Percentiles rank a stretch among this genome's conserved stretches.
phyloP scores from a whole-genome alignment of 1,140 invertebrate genomes.

The Psilanteris sp. region DNA sequence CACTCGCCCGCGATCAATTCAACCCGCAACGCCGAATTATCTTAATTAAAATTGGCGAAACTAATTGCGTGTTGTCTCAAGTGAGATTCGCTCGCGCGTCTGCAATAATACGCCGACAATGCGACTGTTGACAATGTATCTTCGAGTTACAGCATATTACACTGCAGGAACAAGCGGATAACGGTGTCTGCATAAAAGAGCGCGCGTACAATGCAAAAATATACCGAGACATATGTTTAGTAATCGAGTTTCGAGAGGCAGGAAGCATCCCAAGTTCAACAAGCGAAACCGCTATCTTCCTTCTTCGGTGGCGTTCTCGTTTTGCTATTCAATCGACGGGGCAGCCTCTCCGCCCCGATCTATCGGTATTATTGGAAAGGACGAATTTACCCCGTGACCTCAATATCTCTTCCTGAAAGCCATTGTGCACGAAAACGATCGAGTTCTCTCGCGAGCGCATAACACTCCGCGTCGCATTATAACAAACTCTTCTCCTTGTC shows the following conservation, averaged over 20 bases:
- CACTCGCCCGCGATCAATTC: too few relatives aligned
- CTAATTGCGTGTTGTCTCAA: slow-evolving; percentile 1
- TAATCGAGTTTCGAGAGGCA: slow-evolving; percentile 61
- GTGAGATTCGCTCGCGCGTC: slow-evolving; percentile 1
- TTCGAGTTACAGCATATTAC: slow-evolving; percentile 21
- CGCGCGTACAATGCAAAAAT: slow-evolving; percentile 44
- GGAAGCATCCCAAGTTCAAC: slow-evolving; percentile 57
- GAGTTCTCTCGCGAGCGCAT: slow-evolving; percentile 47
- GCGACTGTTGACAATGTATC: slow-evolving; percentile 45
- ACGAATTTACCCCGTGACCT: slow-evolving; percentile 71
- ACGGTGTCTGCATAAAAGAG: slow-evolving; percentile 49
- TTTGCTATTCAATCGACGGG: slow-evolving; percentile 57
- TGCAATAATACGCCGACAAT: neutral
- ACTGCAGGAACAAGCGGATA: slow-evolving; percentile 19
- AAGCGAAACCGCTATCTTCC: slow-evolving; percentile 67
- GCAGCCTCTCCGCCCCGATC: slow-evolving; percentile 60
- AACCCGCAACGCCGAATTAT: too few relatives aligned
- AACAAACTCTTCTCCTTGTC: slow-evolving; percentile 26
- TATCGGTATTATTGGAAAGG: slow-evolving; percentile 68
- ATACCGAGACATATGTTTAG: slow-evolving; percentile 60
- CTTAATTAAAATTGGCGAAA: too few relatives aligned
- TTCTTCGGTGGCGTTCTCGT: slow-evolving; percentile 43
- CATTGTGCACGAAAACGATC: slow-evolving; percentile 57
- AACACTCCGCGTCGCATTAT: slow-evolving; percentile 5
- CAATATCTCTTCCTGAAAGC: slow-evolving; percentile 58